Base-by-base conservation (phyloP, 2,797 vertebrate species). In the Sardinella longiceps region DNA sequence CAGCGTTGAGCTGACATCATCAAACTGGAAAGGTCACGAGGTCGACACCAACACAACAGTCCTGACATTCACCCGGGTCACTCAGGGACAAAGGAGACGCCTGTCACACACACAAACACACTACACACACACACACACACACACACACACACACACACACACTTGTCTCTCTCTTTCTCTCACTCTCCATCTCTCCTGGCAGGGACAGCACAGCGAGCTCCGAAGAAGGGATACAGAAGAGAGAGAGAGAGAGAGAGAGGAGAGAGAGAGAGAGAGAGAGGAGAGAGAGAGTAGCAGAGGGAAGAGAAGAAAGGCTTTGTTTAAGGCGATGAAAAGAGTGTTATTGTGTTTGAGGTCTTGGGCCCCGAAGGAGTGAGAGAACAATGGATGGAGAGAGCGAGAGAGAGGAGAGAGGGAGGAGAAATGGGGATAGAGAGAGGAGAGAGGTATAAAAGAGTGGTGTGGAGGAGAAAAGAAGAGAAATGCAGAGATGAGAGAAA, bases 181-280 rank as follows among this genome's bases (percentile, higher is more conserved):
- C 90, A 89, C 91, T 89, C 91, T 91, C 86, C 86, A 82, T 85
- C 93, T 94, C 90, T 93, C 94, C 93, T 95, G 93, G 94, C 93
- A 89, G 95, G 93, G 94, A 95, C 94, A 95, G 95, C 95, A 94
- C 95, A 94, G 94, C 91, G 92, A 92, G 94, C 94, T 90, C 94
- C 91, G 89, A 86, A 90, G 88, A 93, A 91, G 86, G 89, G 90
- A 63, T 48, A 74, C 28, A 83, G 81, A 20, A 6, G 2, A 50
- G 48, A 70, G 25, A 14, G 82, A 6, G 80, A 28, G 0, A 14
- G 86, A 90, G n/a, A n/a, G n/a, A n/a, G n/a, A n/a, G n/a, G 88
- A 94, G 92, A 86, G 89, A 90, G 30, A 66, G 53, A 83, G 81
- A 23, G n/a, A 5, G 23, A 20, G 18, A 20, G 51, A 53, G 20